Evolutionary conservation across 2,888 invertebrate genomes (phyloP).

Genomic region (Adela reaumurella): DNA sequence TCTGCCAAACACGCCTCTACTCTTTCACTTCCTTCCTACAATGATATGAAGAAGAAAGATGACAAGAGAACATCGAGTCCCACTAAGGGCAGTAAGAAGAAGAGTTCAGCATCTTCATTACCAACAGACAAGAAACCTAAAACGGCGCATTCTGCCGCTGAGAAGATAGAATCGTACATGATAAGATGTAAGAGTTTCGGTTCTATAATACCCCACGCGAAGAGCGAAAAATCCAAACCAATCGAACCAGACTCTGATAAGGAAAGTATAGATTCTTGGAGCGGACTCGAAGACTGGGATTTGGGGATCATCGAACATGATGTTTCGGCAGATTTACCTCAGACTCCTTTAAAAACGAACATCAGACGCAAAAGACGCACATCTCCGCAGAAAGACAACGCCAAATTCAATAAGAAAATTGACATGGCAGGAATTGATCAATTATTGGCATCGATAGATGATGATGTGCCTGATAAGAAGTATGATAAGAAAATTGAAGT

Average conservation of each 20-base stretch:
- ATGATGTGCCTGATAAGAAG: not conserved
- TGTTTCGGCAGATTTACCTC: not conserved
- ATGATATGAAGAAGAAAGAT: conserved; percentile 29
- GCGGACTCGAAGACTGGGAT: conserved; percentile 46
- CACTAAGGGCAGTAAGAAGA: conserved; percentile 18
- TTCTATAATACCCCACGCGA: conserved; percentile 34
- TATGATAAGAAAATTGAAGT: no score
- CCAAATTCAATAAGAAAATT: not conserved
- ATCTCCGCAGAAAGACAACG: not conserved
- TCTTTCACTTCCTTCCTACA: conserved; percentile 50
- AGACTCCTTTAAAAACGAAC: not conserved
- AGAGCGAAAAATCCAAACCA: conserved; percentile 27
- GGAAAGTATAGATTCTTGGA: conserved; percentile 43
- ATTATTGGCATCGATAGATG: not conserved
- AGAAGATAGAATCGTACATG: conserved; percentile 37
- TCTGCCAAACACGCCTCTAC: conserved; percentile 43
- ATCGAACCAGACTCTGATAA: conserved; percentile 22
- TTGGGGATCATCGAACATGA: conserved; percentile 39
- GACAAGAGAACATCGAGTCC: conserved; percentile 17
- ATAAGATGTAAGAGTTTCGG: conserved; percentile 41
- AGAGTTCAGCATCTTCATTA: conserved; percentile 20
- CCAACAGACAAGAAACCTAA: conserved; percentile 22
- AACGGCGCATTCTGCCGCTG: conserved; percentile 22
- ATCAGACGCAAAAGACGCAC: not conserved
- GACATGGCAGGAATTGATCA: not conserved